Conservation (phyloP, 2,797 vertebrate species). For the Anguilla marmorata region DNA sequence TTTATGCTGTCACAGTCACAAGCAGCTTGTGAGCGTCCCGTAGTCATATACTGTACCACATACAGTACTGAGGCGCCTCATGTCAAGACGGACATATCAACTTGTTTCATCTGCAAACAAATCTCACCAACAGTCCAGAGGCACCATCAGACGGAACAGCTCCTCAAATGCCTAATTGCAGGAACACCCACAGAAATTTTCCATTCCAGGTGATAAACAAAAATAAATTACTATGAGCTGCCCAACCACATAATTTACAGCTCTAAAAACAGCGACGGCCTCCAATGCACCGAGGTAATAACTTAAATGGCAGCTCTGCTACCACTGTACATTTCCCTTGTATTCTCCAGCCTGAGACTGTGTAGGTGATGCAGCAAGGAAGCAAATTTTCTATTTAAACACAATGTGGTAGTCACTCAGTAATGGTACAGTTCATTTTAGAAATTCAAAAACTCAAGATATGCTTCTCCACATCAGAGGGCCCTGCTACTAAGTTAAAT, state of each 20-base stretch:
- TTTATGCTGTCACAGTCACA: neutral
- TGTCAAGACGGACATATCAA: neutral
- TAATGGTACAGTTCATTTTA: neutral
- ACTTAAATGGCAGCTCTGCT: neutral
- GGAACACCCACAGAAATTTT: constrained; percentile 20
- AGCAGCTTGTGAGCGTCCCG: neutral
- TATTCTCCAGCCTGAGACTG: neutral
- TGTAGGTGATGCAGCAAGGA: neutral
- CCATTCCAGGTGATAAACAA: constrained; percentile 20
- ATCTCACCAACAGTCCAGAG: neutral
- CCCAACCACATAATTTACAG: constrained; percentile 19
- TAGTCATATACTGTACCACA: neutral
- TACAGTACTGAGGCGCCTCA: neutral
- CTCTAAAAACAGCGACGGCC: neutral
- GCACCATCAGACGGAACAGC: neutral
- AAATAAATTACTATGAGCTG: constrained; percentile 11
- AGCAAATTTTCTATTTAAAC: neutral
- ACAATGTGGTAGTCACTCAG: neutral
- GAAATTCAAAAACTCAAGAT: neutral
- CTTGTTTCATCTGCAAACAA: constrained; percentile 15
- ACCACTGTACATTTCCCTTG: neutral
- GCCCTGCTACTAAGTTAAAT: neutral
- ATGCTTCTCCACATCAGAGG: neutral
- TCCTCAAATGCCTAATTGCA: constrained; percentile 11
- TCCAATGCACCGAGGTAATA: constrained; percentile 2